Base-by-base conservation (phyloP, 53 echinoderm and acorn worm species). In the Paelopatides confundens region DNA sequence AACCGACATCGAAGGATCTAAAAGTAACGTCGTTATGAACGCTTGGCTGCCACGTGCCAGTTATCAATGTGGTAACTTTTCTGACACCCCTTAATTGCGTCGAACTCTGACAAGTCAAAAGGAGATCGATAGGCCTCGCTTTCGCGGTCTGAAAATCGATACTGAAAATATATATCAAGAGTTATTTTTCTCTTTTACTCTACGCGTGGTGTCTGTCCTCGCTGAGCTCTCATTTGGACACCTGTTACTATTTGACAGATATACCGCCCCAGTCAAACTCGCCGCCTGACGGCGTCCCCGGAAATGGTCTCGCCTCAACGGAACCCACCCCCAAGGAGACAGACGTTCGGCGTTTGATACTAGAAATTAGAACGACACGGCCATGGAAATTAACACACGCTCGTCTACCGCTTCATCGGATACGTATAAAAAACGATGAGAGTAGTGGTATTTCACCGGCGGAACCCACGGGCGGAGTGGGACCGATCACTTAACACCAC, bases 71-170 rank as follows among this genome's bases (percentile, higher is more conserved):
- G 95, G 95, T 95, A 95, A 95, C 95, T 95, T 95, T 95, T 93
- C 95, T 95, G 93, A 95, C 93, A 93, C 95, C 95, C 86, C 95
- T 95, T 93, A n/a, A n/a, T n/a, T n/a, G 95, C 95, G 85, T 95
- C 88, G 88, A n/a, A n/a, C n/a, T n/a, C n/a, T n/a, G n/a, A n/a
- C n/a, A n/a, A n/a, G n/a, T n/a, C n/a, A n/a, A 92, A 95, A 93
- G 89, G 93, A n/a, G n/a, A 95, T 93, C 92, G 92, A 90, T 95
- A 95, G 95, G 95, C 92, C 95, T 77, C 89, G 93, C 90, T 87
- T 93, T 90, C 88, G 90, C 93, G 93, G 91, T 94, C 94, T 92
- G 94, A 92, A 94, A n/a, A n/a, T 94, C 92, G 91, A 76, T 88
- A 92, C 92, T 92, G 92, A 89, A 92, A 92, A 92, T 92, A 86